Base-by-base conservation (phyloP, 64 coral and sea anemone species). In the Astreopora myriophthalma region DNA sequence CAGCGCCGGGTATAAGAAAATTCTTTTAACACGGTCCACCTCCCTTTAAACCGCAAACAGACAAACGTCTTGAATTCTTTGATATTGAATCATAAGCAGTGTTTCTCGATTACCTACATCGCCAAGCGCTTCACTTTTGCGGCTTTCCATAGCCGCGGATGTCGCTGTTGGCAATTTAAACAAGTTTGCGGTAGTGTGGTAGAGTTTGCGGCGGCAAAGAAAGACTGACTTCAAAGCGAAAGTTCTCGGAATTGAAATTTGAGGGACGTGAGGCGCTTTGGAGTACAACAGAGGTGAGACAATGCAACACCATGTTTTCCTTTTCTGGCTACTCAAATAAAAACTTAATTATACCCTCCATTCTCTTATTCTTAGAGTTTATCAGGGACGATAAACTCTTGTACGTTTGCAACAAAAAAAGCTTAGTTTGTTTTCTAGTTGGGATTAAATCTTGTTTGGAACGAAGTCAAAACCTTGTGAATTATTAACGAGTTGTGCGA, bases 401-500 rank as follows among this genome's bases (percentile, higher is more conserved):
- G 17, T 55, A 1, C 16, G 29, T 28, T 31, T 42, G 17, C 23
- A 35, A 34, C 34, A 16, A 51, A 32, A 79, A 20, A 34, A 51
- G 6, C 16, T 1, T 24, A 33, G 29, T 36, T 23, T 40, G 13
- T 83, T 17, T 36, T 65, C 26, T 8, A n/a, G n/a, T 11, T 19
- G 1, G 22, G 20, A 9, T 3, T 16, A 16, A 4, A 14, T 34
- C 32, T 14, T 12, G n/a, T 24, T 64, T 64, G 3, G 24, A 36
- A 64, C 22, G 6, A 55, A 46, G 75, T 64, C 57, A 80, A 32
- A 80, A 80, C 17, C 27, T 8, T 80, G 11, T 80, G 31, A 83
- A 83, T 83, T 61, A 83, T 83, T 83, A 33, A 83, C 52, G 22
- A 83, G 6, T 26, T 83, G 38, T 17, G 34, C 79, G 19, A 38